These are phyloP conservation scores for Lacerta viridis DNA, from an alignment of 2,797 vertebrate species.

Conservation along the genomic window DNA sequence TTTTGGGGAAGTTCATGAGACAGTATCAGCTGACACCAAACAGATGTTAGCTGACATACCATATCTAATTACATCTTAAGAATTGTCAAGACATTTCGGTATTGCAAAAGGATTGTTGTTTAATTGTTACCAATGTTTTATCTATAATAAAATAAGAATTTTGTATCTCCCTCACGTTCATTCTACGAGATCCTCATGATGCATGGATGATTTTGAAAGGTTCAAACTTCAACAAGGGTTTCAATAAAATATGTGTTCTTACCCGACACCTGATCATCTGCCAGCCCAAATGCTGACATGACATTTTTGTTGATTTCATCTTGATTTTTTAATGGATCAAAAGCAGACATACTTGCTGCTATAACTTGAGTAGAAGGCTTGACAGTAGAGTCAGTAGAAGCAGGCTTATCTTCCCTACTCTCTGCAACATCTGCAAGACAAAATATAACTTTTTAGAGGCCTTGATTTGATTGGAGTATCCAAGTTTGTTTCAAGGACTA, in stretches of 20 bases:
- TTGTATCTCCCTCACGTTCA: not conserved
- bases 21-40: too few species aligned
- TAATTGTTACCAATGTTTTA: not conserved
- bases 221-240: not conserved
- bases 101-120: not conserved
- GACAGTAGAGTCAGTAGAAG: slow-evolving; percentile 87
- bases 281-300: slow-evolving; percentile 96
- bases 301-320: slow-evolving; percentile 99
- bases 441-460: slow-evolving; percentile 15
- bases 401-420: slow-evolving; percentile 90
- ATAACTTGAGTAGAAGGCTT: slow-evolving; percentile 95
- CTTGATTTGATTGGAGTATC: not conserved
- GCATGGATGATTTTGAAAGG: slow-evolving; percentile 22
- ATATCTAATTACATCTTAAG: not conserved
- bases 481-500: not conserved
- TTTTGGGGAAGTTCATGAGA: too few species aligned
- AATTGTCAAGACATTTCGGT: not conserved
- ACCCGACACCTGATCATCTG: slow-evolving; percentile 95
- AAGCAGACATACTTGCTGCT: slow-evolving; percentile 98
- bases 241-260: slow-evolving; percentile 56
- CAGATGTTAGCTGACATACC: too few species aligned
- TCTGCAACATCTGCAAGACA: slow-evolving; percentile 87
- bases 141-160: not conserved
- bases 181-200: slow-evolving; percentile 29
- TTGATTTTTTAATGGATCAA: slow-evolving; percentile 98